Evolutionary conservation across 2,113 vertebrate genomes (phyloP), one percentile per base, ranked within the genome.

Genomic region (Numenius arquata): DNA sequence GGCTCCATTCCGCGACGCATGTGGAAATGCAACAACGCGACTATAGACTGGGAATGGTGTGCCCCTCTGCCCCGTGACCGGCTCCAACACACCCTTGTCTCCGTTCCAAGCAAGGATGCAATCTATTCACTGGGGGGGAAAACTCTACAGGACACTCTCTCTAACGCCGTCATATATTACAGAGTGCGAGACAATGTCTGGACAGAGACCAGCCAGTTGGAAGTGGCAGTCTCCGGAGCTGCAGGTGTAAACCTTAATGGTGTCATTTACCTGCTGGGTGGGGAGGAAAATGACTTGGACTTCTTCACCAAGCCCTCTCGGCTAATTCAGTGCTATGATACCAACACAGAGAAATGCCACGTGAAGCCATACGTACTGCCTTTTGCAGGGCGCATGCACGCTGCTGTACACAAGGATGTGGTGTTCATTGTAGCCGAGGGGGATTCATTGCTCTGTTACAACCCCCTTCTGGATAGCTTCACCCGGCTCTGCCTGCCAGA

Each of bases 11-110:
- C 99, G 4, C 98, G 99, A 2, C 99, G 99, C 91, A 99, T 99
- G 99, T 99, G 99, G 99, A 99, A 99, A 90, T 99, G 99, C 97
- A 99, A 99, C 98, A 99, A 99, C 55, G 99, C 99, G 2, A 99
- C 99, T 0, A 99, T 99, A 98, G 99, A 99, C 98, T 99, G 99
- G 99, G 99, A 99, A 88, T 99, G 99, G 95, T 99, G 99, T 22
- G 99, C 99, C 9, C 99, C 99, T 12, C 97, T 99, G 89, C 99
- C 99, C 30, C 98, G 99, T 21, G 99, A 99, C 97, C 99, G 99
- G 48, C 99, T 99, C 55, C 99, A 99, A 82, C 99, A 99, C 93
- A 99, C 99, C 10, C 98, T 99, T 19, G 99, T 99, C 65, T 99
- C 99, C 0, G 99, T 99, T 72, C 97, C 98, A 1, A 97, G 98